Conservation (phyloP, 1,140 invertebrate species). For the Drosophila melanica region DNA sequence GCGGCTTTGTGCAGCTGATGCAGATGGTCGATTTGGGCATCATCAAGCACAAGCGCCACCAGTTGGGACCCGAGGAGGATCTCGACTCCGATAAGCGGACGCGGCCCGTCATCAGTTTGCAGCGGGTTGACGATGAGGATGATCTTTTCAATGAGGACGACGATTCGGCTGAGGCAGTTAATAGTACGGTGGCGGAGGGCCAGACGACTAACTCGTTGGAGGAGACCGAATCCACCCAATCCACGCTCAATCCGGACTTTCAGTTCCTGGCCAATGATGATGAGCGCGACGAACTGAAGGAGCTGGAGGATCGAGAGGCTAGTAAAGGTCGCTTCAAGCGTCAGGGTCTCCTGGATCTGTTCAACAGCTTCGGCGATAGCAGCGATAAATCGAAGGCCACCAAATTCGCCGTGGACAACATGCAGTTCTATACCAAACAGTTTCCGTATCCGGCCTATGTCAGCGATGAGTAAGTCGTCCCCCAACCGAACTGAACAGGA, state of each 20-base stretch:
- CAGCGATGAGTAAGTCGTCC: slow-evolving; percentile 86
- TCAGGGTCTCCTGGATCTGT: slow-evolving; percentile 65
- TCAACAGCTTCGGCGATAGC: slow-evolving; percentile 43
- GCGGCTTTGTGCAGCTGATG: slow-evolving; percentile 88
- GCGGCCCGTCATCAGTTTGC: slow-evolving; percentile 44
- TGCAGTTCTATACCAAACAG: slow-evolving; percentile 87
- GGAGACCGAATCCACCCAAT: background rate
- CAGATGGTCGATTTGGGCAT: slow-evolving; percentile 88
- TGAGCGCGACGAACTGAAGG: background rate
- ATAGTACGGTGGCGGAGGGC: background rate
- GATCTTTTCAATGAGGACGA: slow-evolving; percentile 46
- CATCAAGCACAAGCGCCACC: slow-evolving; percentile 83
- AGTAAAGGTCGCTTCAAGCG: slow-evolving; percentile 41
- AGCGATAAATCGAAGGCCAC: slow-evolving; percentile 12
- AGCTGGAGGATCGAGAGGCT: background rate
- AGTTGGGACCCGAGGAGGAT: slow-evolving; percentile 41
- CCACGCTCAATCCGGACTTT: slow-evolving; percentile 14
- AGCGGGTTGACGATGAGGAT: slow-evolving; percentile 32
- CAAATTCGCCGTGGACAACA: slow-evolving; percentile 79
- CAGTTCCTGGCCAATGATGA: slow-evolving; percentile 5
- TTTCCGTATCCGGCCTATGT: slow-evolving; percentile 88
- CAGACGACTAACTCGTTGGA: background rate
- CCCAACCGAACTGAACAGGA: background rate
- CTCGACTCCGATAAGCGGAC: slow-evolving; percentile 7
- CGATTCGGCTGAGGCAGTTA: slow-evolving; percentile 5